Conservation (phyloP, 2,113 vertebrate species). For the Desmodus rotundus region DNA sequence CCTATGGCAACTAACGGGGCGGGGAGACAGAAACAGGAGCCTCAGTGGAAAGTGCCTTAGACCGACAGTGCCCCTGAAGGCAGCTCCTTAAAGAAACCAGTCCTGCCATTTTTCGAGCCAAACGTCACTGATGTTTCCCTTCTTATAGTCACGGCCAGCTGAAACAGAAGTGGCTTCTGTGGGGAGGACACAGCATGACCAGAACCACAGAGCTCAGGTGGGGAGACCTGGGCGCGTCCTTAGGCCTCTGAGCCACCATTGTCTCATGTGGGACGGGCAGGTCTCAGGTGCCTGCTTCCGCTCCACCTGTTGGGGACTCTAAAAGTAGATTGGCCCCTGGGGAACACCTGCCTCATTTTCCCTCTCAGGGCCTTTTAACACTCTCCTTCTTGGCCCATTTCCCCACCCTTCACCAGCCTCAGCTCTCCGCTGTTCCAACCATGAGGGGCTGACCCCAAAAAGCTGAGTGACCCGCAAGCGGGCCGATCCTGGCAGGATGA, state of each 20-base stretch:
- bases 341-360: background rate
- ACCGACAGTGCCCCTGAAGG: background rate
- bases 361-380: background rate
- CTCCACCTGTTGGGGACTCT: background rate
- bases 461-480: too few relatives aligned
- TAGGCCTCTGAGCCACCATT: background rate
- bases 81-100: slow-evolving; percentile 13
- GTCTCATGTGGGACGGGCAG: background rate
- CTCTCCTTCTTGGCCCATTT: background rate
- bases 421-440: background rate
- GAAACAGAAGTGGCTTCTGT: background rate
- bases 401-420: background rate
- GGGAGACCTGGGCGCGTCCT: background rate
- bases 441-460: background rate
- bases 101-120: slow-evolving; percentile 8
- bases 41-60: slow-evolving; percentile 2
- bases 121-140: background rate
- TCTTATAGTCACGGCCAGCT: background rate
- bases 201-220: background rate
- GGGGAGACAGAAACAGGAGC: slow-evolving; percentile 10
- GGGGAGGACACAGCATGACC: background rate
- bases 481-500: background rate
- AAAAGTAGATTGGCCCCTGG: background rate
- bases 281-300: background rate
- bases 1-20: background rate